phyloP scores from a whole-genome alignment of 2,797 vertebrate genomes.

The Euphonia xanthogaster region DNA sequence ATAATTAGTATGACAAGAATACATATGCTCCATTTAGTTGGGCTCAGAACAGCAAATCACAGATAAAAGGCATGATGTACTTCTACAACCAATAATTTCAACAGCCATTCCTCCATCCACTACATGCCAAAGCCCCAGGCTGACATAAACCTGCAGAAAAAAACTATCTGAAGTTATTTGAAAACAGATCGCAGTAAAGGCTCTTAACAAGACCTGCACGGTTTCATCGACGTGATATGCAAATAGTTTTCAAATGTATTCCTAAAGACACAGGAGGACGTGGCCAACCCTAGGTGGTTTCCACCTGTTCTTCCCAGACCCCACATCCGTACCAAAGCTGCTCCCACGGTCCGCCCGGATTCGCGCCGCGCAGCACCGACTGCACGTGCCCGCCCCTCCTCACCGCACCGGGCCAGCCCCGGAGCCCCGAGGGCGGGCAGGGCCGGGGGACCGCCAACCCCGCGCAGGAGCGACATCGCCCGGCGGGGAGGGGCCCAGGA shows the following conservation, averaged over 20 bases:
- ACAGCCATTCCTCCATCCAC: neutral
- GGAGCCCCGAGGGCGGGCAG: neutral
- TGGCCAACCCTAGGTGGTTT: rapidly evolving
- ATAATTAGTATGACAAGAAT: neutral
- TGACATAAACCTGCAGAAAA: neutral
- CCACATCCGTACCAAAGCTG: rapidly evolving
- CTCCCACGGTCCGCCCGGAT: neutral
- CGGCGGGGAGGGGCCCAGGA: neutral
- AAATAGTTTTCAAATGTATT: neutral
- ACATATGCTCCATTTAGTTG: rapidly evolving
- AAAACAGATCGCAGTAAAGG: neutral
- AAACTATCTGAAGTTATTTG: rapidly evolving
- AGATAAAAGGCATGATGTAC: rapidly evolving
- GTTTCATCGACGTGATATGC: rapidly evolving
- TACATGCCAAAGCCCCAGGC: rapidly evolving
- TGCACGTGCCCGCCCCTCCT: neutral
- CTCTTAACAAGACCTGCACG: neutral
- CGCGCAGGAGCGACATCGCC: neutral
- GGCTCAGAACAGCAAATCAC: neutral
- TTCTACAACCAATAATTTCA: neutral
- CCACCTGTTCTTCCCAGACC: neutral
- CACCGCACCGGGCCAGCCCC: neutral
- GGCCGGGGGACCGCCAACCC: too few species aligned
- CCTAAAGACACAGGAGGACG: neutral
- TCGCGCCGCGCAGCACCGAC: neutral